These are phyloP conservation scores for Cyclargus thomasi DNA, from an alignment of 1,140 invertebrate genomes.

Conservation along the genomic window DNA sequence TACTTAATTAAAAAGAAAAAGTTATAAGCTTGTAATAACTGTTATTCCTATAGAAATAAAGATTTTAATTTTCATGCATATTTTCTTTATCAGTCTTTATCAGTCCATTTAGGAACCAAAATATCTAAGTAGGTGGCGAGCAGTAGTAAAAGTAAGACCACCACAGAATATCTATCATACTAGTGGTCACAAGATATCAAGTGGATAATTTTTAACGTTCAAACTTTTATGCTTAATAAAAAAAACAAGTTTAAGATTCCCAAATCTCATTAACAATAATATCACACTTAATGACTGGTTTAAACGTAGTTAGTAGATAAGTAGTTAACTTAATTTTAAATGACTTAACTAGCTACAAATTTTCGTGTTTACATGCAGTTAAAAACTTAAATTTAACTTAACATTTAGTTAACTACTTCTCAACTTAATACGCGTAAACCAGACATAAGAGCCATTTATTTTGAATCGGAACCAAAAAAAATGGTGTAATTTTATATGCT, in stretches of 20 bases:
- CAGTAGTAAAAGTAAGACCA: background rate
- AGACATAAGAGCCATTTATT: conserved; percentile 12
- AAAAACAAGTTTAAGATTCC: background rate
- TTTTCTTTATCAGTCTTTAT: background rate
- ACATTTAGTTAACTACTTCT: no score
- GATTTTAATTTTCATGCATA: no score
- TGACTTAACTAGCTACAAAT: no score
- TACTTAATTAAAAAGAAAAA: no score
- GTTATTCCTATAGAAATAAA: no score
- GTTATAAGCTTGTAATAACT: no score
- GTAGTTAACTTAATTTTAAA: no score
- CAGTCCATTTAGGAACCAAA: background rate
- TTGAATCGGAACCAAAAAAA: background rate
- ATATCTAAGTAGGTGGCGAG: background rate
- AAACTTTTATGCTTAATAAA: background rate
- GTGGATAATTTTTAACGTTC: background rate
- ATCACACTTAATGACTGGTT: conserved; percentile 5
- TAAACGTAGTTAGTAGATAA: no score
- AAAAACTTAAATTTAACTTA: no score
- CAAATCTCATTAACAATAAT: background rate
- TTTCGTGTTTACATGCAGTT: no score
- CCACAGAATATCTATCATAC: background rate
- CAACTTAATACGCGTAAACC: no score
- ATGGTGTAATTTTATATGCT: background rate
- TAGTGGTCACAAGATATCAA: background rate